Evolutionary conservation across 2,113 vertebrate genomes (phyloP).

Genomic region (Ochotona princeps): DNA sequence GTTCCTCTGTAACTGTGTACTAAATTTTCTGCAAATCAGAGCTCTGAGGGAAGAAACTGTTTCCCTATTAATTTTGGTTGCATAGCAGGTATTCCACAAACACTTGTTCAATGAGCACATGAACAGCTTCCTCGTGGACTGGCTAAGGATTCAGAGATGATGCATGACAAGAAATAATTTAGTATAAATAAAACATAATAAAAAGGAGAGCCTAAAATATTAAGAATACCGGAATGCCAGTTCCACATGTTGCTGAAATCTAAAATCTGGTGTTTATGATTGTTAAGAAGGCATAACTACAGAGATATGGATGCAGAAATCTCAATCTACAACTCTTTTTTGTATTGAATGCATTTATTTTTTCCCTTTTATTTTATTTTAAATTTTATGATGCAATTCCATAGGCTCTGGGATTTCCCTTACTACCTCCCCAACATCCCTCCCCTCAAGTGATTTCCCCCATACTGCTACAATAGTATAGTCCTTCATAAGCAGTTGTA

Average conservation of each 20-base stretch:
- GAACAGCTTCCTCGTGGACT: not conserved
- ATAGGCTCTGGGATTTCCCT: too few relatives aligned
- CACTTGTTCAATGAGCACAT: not conserved
- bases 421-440: too few relatives aligned
- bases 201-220: conserved; percentile 55
- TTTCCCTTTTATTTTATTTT: too few relatives aligned
- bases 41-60: not conserved
- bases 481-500: too few relatives aligned
- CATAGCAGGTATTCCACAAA: not conserved
- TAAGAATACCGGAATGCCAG: conserved; percentile 47
- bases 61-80: not conserved
- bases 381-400: too few relatives aligned
- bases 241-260: conserved; percentile 63
- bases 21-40: not conserved
- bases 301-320: conserved; percentile 40
- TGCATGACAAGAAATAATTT: conserved; percentile 41
- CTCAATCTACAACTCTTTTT: conserved; percentile 25
- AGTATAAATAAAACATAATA: conserved; percentile 37
- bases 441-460: too few relatives aligned
- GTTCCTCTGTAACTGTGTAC: not conserved
- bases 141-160: conserved; percentile 22
- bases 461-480: too few relatives aligned
- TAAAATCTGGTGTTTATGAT: conserved; percentile 62
- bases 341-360: too few relatives aligned
- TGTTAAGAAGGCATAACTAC: conserved; percentile 29